Evolutionary conservation across 2,797 vertebrate genomes (phyloP), one percentile per base, ranked within the genome.

Genomic region (Tarsius wallacei): DNA sequence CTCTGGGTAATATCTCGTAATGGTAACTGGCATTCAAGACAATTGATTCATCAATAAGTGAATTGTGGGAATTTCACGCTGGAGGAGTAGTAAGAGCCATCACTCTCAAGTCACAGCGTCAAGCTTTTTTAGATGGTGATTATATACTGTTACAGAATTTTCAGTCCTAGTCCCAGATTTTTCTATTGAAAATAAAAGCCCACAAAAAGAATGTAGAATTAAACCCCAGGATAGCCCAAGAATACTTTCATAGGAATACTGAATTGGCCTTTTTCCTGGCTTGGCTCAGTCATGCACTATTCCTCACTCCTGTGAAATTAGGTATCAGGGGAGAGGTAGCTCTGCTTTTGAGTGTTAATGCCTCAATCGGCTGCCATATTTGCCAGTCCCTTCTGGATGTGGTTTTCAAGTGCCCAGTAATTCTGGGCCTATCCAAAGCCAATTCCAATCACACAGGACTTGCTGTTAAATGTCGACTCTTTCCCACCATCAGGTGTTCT

Each of bases 31-130:
- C 91, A 42, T 97, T 97, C 85, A 81, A 78, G 55, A 68, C 85
- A 93, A 97, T 83, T 87, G 61, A 88, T 97, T 98, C 89, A 96
- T 96, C 95, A 95, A 95, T 91, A 97, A 97, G 86, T 80, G 77
- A 94, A 93, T 84, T 0, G 0, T 81, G 82, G 96, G 86, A 97
- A 91, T 81, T 93, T 66, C 93, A 71, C 51, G 74, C 88, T 61
- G 83, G 90, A 97, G 97, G 96, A 97, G 49, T 83, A 96, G 77
- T 61, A 51, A 1, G 36, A 95, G 61, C 68, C 80, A 7, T 86
- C 74, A 80, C 61, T 95, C 85, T 86, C n/a, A 88, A 93, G 49
- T 91, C 77, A 94, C 55, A 90, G 83, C 51, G 87, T 31, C 88
- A 74, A 81, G n/a, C 57, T 71, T 57, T 93, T 90, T 84, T 96